Conservation (phyloP, 2,113 vertebrate species). For the human (Homo sapiens) region DNA sequence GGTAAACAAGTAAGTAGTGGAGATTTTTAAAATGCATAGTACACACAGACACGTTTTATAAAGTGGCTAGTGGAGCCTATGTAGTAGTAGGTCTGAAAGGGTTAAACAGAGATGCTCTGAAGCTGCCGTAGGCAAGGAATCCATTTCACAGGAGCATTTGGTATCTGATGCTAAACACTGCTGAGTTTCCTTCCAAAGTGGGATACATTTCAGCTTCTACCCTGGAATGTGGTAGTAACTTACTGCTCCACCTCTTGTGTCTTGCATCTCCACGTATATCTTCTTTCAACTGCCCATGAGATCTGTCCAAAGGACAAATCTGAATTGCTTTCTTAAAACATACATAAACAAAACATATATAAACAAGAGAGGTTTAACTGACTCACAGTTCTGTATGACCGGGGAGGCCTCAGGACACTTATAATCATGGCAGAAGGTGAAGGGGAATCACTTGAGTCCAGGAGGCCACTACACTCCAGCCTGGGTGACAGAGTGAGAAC, state of each 20-base stretch:
- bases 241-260: background rate
- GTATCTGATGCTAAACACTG: background rate
- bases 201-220: background rate
- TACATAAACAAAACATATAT: background rate
- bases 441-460: too few species aligned
- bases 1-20: background rate
- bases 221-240: background rate
- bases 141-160: background rate
- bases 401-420: too few species aligned
- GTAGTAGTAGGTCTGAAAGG: background rate
- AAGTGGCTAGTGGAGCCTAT: background rate
- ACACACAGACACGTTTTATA: background rate
- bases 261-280: background rate
- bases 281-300: background rate
- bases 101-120: background rate
- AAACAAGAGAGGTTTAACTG: too few species aligned
- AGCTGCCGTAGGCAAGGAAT: background rate
- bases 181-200: background rate
- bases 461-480: too few species aligned
- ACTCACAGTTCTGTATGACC: too few species aligned
- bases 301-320: background rate
- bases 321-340: background rate
- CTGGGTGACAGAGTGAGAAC: too few species aligned
- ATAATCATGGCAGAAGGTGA: too few species aligned
- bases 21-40: background rate